These are phyloP conservation scores for Myotis vivesi DNA, from an alignment of 2,797 vertebrate species.

Conservation along the genomic window DNA sequence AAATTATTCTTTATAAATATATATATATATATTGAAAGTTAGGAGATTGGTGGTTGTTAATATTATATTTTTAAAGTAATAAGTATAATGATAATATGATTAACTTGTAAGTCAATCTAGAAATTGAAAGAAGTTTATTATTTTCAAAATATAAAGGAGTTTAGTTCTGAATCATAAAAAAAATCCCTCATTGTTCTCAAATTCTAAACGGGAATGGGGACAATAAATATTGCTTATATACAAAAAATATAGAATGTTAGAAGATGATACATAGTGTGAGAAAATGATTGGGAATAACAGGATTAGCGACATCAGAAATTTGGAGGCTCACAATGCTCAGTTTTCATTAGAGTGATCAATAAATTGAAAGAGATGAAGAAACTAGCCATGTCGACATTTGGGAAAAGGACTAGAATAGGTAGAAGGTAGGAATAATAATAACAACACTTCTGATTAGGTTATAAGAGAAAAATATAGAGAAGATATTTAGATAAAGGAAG, in stretches of 20 bases:
- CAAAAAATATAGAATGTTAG: not conserved
- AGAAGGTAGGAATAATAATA: not conserved
- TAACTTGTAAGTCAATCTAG: not conserved
- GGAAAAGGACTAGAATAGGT: not conserved
- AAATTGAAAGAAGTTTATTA: not conserved
- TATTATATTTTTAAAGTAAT: not conserved
- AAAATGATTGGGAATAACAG: not conserved
- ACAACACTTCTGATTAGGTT: not conserved
- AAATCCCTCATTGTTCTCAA: not conserved
- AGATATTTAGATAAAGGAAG: not conserved
- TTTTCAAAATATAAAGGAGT: not conserved
- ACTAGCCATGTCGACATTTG: not conserved
- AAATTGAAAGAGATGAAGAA: not conserved
- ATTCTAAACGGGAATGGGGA: not conserved
- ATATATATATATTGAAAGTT: not conserved
- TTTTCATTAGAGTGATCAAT: not conserved
- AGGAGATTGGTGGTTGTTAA: not conserved
- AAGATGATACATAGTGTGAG: not conserved
- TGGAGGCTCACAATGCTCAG: not conserved
- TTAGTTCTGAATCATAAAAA: not conserved
- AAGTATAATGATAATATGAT: not conserved
- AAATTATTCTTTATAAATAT: not conserved
- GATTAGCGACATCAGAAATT: not conserved
- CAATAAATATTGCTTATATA: not conserved
- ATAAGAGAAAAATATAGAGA: not conserved